A percentile compares a stretch with the other conserved stretches of the same genome.
Evolutionary conservation across 2,888 invertebrate species (phyloP).

Genomic region (Hemicrepidius hirtus): DNA sequence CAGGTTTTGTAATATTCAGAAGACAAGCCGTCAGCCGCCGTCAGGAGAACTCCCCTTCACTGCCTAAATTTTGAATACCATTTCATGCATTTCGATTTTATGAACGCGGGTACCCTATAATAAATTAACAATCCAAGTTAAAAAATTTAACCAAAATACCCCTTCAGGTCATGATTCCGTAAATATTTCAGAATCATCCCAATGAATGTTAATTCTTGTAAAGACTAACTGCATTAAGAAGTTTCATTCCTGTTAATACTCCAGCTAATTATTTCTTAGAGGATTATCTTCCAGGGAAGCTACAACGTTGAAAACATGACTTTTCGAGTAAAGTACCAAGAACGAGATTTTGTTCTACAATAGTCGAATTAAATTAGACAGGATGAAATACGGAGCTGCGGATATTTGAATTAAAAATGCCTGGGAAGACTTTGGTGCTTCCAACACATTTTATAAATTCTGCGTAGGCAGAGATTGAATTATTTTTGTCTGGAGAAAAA

Average conservation of each 20-base stretch:
- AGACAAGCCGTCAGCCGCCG: conserved; percentile 53
- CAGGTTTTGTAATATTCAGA: conserved; percentile 55
- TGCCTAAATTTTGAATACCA: conserved; percentile 50
- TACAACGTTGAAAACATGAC: too few relatives aligned
- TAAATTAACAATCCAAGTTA: conserved; percentile 8
- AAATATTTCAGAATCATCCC: too few relatives aligned
- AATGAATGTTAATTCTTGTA: neutral
- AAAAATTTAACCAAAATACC: conserved; percentile 10
- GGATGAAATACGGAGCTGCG: too few relatives aligned
- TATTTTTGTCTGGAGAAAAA: too few relatives aligned
- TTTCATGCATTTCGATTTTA: conserved; percentile 30
- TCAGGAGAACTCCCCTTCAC: conserved; percentile 41
- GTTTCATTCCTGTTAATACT: conserved; percentile 7
- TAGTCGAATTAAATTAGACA: too few relatives aligned
- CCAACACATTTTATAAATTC: too few relatives aligned
- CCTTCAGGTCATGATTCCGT: neutral
- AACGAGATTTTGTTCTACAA: too few relatives aligned
- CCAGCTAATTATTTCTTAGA: conserved; percentile 13
- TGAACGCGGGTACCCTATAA: conserved; percentile 10
- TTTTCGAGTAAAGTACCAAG: too few relatives aligned
- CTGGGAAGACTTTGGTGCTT: too few relatives aligned
- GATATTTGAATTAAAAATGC: too few relatives aligned
- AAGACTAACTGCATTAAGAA: conserved; percentile 1
- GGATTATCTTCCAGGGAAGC: too few relatives aligned
- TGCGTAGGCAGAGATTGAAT: too few relatives aligned